Conservation (phyloP, 2,113 vertebrate species). For the Grammomys dolichurus region DNA sequence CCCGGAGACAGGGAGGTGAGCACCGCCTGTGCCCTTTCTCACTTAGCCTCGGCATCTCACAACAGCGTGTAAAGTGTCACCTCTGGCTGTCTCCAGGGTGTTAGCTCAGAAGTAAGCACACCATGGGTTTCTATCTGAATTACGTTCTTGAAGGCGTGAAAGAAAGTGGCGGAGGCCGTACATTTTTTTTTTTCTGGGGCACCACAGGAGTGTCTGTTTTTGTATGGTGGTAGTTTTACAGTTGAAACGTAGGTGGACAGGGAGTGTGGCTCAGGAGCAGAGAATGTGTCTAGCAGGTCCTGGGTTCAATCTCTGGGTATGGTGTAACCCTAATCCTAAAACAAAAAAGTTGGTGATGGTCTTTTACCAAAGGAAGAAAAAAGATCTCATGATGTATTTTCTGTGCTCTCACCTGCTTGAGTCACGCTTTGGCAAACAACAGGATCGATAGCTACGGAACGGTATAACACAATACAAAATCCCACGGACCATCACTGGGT, state of each 20-base stretch:
- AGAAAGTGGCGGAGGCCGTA: not conserved
- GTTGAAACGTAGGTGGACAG: not conserved
- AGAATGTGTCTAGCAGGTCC: not conserved
- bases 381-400: slow-evolving; percentile 53
- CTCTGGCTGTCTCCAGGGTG: not conserved
- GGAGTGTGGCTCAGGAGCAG: not conserved
- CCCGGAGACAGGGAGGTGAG: not conserved
- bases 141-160: not conserved
- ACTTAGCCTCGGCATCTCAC: rapidly evolving
- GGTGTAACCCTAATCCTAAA: not conserved
- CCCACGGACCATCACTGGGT: not conserved
- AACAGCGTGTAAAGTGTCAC: rapidly evolving
- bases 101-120: slow-evolving; percentile 9
- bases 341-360: not conserved
- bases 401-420: not conserved
- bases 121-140: slow-evolving; percentile 33
- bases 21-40: not conserved
- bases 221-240: not conserved
- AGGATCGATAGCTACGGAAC: not conserved
- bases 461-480: not conserved
- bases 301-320: not conserved
- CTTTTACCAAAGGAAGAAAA: slow-evolving; percentile 49
- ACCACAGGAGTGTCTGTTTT: not conserved
- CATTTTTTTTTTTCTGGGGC: slow-evolving; percentile 1
- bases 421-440: slow-evolving; percentile 65